phyloP scores from a whole-genome alignment of 53 echinoderm and acorn worm species.

The Pentamera pediparva region DNA sequence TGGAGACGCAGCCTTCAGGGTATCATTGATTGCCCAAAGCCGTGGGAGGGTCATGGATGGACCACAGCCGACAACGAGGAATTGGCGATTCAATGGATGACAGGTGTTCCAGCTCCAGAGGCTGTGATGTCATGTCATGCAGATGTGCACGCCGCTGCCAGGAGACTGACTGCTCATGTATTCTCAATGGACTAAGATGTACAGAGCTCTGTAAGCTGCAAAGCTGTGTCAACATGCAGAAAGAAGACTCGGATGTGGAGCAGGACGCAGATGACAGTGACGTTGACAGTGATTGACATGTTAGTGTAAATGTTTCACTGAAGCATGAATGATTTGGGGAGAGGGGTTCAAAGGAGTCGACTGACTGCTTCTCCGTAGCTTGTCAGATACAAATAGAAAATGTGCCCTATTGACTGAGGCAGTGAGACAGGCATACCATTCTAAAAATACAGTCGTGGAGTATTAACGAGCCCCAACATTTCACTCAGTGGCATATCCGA shows the following conservation, averaged over 20 bases:
- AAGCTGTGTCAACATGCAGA: conserved; percentile 28
- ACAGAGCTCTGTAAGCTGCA: conserved; percentile 38
- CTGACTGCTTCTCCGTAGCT: no score
- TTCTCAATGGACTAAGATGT: conserved; percentile 34
- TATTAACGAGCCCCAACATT: no score
- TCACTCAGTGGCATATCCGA: no score
- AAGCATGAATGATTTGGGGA: no score
- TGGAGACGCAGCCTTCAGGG: not conserved
- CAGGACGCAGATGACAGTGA: not conserved
- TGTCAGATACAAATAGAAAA: no score
- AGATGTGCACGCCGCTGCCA: conserved; percentile 37
- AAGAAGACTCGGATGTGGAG: not conserved
- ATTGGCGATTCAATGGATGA: conserved; percentile 42
- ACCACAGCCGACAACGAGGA: conserved; percentile 10
- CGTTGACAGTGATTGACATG: not conserved
- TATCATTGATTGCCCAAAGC: not conserved
- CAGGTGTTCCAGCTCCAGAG: conserved; percentile 41
- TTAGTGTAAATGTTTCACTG: no score
- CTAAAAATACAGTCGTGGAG: no score
- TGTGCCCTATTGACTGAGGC: no score
- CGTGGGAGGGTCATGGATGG: conserved; percentile 23
- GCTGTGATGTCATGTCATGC: conserved; percentile 45
- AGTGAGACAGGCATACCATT: no score
- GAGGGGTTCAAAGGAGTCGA: not conserved
- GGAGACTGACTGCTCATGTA: no score